Evolutionary conservation across 2,797 vertebrate species (phyloP).

Genomic region (Presbytis comata): DNA sequence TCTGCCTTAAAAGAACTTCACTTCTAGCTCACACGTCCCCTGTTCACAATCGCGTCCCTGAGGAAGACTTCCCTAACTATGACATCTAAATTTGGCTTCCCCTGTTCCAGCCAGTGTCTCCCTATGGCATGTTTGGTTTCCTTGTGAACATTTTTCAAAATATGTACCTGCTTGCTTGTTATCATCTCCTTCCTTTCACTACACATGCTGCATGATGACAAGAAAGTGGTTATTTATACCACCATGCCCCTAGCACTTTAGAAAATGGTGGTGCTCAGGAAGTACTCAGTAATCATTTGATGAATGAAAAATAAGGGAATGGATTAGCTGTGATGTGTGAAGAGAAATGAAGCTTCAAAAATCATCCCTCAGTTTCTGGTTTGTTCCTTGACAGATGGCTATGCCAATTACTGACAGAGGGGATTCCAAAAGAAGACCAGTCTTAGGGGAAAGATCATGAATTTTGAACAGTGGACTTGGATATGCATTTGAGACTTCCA

Average conservation of each 20-base stretch:
- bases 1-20: not conserved
- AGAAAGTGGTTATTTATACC: not conserved
- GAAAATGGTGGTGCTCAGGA: not conserved
- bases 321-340: not conserved
- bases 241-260: not conserved
- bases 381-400: not conserved
- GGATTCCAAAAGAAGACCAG: not conserved
- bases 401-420: not conserved
- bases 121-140: not conserved
- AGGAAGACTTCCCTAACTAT: not conserved
- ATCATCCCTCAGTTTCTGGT: not conserved
- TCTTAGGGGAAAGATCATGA: not conserved
- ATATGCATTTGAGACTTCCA: not conserved
- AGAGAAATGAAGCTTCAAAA: not conserved
- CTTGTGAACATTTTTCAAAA: not conserved
- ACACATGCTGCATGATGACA: not conserved
- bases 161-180: not conserved
- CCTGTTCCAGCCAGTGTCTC: not conserved
- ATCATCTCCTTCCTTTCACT: not conserved
- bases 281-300: not conserved
- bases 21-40: not conserved
- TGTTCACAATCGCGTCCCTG: not conserved
- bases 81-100: not conserved
- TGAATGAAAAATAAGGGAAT: not conserved
- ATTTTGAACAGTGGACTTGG: not conserved